Conservation (phyloP, 92 coral and sea anemone genomes). For the Pocillopora meandrina region DNA sequence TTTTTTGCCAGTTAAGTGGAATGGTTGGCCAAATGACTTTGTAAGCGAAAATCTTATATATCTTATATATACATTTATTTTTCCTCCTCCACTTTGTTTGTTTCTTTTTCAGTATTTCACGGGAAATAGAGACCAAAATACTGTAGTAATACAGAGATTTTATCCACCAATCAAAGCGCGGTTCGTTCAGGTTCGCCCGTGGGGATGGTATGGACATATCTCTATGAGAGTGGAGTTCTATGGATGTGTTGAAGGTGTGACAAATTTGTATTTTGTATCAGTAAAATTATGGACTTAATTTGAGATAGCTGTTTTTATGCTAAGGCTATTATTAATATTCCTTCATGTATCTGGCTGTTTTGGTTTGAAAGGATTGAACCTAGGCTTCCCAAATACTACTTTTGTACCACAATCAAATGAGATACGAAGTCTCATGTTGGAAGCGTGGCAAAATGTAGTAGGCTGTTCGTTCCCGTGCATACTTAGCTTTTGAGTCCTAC, state of each 20-base stretch:
- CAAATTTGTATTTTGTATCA: not conserved
- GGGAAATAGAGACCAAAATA: slow-evolving; percentile 79
- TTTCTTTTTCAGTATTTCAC: slow-evolving; percentile 53
- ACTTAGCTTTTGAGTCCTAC: not conserved
- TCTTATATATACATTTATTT: too few relatives aligned
- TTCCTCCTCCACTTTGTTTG: too few relatives aligned
- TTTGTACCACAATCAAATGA: too few relatives aligned
- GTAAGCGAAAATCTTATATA: too few relatives aligned
- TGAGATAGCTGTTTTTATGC: not conserved
- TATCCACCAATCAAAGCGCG: slow-evolving; percentile 71
- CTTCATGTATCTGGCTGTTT: too few relatives aligned
- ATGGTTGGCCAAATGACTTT: too few relatives aligned
- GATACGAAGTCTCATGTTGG: too few relatives aligned
- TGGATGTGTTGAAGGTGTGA: slow-evolving; percentile 78
- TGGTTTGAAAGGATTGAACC: too few relatives aligned
- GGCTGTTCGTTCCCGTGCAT: too few relatives aligned
- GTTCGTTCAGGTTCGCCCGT: slow-evolving; percentile 64
- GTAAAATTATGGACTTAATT: not conserved
- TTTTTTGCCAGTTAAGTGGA: too few relatives aligned
- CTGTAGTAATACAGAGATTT: slow-evolving; percentile 64
- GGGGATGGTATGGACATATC: slow-evolving; percentile 75
- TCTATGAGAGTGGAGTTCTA: slow-evolving; percentile 79
- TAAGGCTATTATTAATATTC: not conserved
- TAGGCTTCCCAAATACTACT: too few relatives aligned
- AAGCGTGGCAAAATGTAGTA: too few relatives aligned